These are phyloP conservation scores for Monopterus albus DNA, from an alignment of 2,113 vertebrate species.

Conservation along the genomic window DNA sequence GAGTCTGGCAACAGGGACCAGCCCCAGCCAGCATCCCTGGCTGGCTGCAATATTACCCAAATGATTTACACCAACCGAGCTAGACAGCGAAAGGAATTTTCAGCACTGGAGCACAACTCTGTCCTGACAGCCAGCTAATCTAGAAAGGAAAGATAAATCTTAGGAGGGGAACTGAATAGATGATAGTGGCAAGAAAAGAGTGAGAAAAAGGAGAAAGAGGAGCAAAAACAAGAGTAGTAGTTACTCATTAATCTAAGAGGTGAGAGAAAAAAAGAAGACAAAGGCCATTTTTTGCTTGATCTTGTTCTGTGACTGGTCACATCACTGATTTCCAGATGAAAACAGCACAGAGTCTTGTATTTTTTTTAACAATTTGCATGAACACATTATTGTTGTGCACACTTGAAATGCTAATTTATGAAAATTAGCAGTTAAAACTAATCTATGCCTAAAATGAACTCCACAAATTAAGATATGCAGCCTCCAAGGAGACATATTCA, in stretches of 20 bases:
- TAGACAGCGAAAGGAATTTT: slow-evolving; percentile 64
- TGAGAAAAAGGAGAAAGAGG: slow-evolving; percentile 2
- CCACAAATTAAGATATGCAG: slow-evolving; percentile 20
- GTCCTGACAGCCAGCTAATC: slow-evolving; percentile 67
- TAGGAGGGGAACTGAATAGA: slow-evolving; percentile 47
- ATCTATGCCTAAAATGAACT: slow-evolving; percentile 3
- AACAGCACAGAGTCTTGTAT: slow-evolving; percentile 1
- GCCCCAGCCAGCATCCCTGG: slow-evolving; percentile 50
- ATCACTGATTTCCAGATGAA: slow-evolving; percentile 11
- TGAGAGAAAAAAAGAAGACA: slow-evolving; percentile 47
- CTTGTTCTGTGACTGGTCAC: slow-evolving; percentile 24
- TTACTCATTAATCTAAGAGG: slow-evolving; percentile 57
- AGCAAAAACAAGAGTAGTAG: slow-evolving; percentile 22
- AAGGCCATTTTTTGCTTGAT: slow-evolving; percentile 10
- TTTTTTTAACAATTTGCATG: slow-evolving; percentile 5
- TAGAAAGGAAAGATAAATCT: slow-evolving; percentile 67
- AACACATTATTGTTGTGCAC: slow-evolving; percentile 17
- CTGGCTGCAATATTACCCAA: slow-evolving; percentile 35
- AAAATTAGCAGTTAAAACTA: slow-evolving; percentile 1
- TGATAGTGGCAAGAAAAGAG: slow-evolving; percentile 28
- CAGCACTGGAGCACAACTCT: slow-evolving; percentile 56
- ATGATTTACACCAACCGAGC: slow-evolving; percentile 66
- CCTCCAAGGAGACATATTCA: slow-evolving; percentile 5
- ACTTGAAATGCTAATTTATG: slow-evolving; percentile 21
- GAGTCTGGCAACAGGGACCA: slow-evolving; percentile 27